phyloP scores from a whole-genome alignment of 2,113 vertebrate genomes.

The Turdus rufiventris region DNA sequence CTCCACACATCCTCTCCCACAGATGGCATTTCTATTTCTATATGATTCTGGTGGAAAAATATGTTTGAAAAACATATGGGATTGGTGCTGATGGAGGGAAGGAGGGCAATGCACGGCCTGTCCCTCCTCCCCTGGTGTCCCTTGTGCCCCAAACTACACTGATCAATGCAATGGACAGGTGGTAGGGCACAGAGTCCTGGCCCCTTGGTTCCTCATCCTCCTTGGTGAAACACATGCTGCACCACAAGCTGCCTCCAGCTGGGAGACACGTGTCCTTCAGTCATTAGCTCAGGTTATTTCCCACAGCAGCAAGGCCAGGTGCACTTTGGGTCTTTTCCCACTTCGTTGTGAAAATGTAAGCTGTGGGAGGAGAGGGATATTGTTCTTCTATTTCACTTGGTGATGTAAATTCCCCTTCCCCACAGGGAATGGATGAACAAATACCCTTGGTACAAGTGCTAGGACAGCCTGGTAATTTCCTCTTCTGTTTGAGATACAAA shows the following conservation, averaged over 20 bases:
- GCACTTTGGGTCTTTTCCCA: background rate
- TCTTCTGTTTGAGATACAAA: background rate
- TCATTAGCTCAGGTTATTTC: background rate
- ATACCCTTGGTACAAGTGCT: background rate
- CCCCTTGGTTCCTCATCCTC: background rate
- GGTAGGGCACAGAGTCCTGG: background rate
- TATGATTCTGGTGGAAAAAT: background rate
- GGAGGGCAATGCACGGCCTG: background rate
- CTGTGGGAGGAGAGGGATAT: accelerated
- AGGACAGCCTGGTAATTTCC: background rate
- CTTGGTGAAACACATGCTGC: background rate
- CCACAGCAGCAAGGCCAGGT: background rate
- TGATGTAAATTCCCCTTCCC: background rate
- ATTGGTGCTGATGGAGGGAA: background rate
- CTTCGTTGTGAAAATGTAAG: background rate
- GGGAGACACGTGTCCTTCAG: background rate
- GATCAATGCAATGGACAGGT: background rate
- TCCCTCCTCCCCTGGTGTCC: background rate
- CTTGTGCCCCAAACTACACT: background rate
- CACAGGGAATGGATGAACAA: background rate
- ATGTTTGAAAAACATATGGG: background rate
- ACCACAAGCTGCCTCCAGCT: background rate
- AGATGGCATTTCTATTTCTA: background rate
- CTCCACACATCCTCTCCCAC: background rate
- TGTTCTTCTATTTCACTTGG: background rate